phyloP scores from a whole-genome alignment of 2,797 vertebrate genomes.

The Acestrorhynchus altus region DNA sequence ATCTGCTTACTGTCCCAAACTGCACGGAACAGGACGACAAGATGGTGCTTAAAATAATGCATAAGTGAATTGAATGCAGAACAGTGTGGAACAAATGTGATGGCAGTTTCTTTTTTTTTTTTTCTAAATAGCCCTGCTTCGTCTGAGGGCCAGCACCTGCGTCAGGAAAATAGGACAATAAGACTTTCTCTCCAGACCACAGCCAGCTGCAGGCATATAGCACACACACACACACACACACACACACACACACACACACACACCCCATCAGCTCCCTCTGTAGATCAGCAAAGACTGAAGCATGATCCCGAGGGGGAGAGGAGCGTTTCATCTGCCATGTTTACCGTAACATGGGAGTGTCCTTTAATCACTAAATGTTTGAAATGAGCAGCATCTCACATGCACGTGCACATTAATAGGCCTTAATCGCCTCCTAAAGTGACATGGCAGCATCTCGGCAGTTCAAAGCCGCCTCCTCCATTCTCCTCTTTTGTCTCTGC shows the following conservation, averaged over 20 bases:
- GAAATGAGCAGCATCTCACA: constrained; percentile 67
- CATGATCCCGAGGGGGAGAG: constrained; percentile 18
- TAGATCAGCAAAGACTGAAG: constrained; percentile 24
- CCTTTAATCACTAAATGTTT: constrained; percentile 77
- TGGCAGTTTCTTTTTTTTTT: constrained; percentile 42
- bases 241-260: neutral
- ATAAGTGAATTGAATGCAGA: constrained; percentile 59
- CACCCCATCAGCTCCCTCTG: constrained; percentile 18
- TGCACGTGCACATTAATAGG: constrained; percentile 70
- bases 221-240: neutral
- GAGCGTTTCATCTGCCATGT: constrained; percentile 46
- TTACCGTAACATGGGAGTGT: constrained; percentile 57
- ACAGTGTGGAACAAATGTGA: constrained; percentile 58
- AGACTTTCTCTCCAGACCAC: constrained; percentile 29
- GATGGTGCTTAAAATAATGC: constrained; percentile 51
- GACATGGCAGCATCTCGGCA: constrained; percentile 74
- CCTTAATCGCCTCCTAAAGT: constrained; percentile 79
- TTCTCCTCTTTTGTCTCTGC: constrained; percentile 53
- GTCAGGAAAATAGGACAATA: constrained; percentile 58
- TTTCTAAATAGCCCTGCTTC: constrained; percentile 55
- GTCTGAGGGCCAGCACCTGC: constrained; percentile 59
- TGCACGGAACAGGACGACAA: constrained; percentile 39
- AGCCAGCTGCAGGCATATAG: constrained; percentile 39
- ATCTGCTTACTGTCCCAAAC: constrained; percentile 54
- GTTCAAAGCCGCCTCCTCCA: constrained; percentile 66